These are phyloP conservation scores for Ectemnius lituratus DNA, from an alignment of 2,888 invertebrate genomes.

Conservation along the genomic window DNA sequence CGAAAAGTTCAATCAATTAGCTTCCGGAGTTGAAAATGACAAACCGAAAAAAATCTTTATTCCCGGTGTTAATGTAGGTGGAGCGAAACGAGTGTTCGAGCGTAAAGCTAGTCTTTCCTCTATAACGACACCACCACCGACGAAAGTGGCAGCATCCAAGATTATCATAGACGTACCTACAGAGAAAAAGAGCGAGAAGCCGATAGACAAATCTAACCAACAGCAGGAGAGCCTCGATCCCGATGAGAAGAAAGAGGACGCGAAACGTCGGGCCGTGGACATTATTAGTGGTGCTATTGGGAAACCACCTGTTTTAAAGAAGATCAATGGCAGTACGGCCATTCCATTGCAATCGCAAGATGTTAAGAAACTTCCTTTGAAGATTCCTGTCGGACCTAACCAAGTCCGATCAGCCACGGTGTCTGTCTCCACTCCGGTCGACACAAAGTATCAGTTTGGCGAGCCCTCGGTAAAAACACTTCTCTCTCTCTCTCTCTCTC, in stretches of 20 bases:
- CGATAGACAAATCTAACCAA: slow-evolving; percentile 60
- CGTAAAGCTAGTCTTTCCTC: slow-evolving; percentile 84
- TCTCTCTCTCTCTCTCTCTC: too few relatives aligned
- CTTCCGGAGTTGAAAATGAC: slow-evolving; percentile 71
- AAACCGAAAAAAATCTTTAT: slow-evolving; percentile 91
- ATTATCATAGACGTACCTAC: slow-evolving; percentile 69
- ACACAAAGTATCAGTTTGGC: slow-evolving; percentile 62
- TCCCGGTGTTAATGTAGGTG: slow-evolving; percentile 90
- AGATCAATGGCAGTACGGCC: slow-evolving; percentile 70
- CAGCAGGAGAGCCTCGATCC: slow-evolving; percentile 44
- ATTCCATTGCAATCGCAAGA: slow-evolving; percentile 72
- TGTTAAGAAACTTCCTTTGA: slow-evolving; percentile 69
- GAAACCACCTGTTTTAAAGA: slow-evolving; percentile 67
- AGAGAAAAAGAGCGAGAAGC: slow-evolving; percentile 72
- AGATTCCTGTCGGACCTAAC: slow-evolving; percentile 74
- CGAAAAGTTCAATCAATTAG: slow-evolving; percentile 83
- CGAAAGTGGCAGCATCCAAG: slow-evolving; percentile 71
- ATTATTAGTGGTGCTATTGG: slow-evolving; percentile 73
- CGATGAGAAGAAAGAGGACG: slow-evolving; percentile 64
- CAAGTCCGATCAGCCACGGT: slow-evolving; percentile 75
- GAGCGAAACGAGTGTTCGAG: slow-evolving; percentile 92
- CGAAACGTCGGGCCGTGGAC: slow-evolving; percentile 72
- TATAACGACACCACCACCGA: slow-evolving; percentile 69
- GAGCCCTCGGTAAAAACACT: too few relatives aligned
- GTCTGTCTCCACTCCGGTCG: slow-evolving; percentile 75